Percentiles rank a stretch among this genome's conserved stretches.
These are phyloP conservation scores for Apogon hyalosoma DNA, from an alignment of 2,797 vertebrate genomes.

Conservation along the genomic window DNA sequence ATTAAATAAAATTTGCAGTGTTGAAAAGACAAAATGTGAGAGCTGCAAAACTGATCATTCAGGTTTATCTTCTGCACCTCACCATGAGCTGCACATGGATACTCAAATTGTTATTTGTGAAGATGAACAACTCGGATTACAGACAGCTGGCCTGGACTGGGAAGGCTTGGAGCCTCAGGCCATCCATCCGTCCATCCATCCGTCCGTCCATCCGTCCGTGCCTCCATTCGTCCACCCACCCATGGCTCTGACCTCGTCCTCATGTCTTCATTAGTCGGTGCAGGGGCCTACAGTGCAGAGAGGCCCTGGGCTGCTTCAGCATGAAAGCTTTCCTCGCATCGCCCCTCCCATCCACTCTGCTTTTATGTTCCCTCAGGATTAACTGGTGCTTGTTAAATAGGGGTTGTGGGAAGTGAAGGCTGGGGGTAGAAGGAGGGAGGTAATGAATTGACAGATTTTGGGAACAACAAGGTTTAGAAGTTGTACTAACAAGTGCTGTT, in stretches of 20 bases:
- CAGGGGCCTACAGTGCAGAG: constrained; percentile 5
- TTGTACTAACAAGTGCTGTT: constrained; percentile 77
- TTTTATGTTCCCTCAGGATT: constrained; percentile 70
- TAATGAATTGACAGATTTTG: constrained; percentile 71
- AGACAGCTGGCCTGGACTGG: constrained; percentile 39
- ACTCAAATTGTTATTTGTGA: constrained; percentile 11
- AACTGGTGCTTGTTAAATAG: constrained; percentile 73
- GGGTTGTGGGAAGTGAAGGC: constrained; percentile 58
- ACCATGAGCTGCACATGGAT: neutral
- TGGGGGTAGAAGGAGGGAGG: constrained; percentile 38
- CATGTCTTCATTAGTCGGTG: constrained; percentile 35
- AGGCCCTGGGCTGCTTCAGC: constrained; percentile 38
- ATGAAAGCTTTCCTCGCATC: constrained; percentile 61
- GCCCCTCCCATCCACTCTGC: constrained; percentile 46
- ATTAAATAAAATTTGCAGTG: no score
- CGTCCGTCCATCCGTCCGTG: neutral
- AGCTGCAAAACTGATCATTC: constrained; percentile 37
- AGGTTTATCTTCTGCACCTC: constrained; percentile 18
- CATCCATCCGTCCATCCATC: neutral
- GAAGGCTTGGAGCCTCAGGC: constrained; percentile 23
- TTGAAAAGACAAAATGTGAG: neutral
- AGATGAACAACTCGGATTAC: constrained; percentile 23
- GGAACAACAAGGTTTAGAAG: constrained; percentile 81
- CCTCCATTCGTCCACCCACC: neutral
- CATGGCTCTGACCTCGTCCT: constrained; percentile 15